Percentiles rank a stretch among this genome's conserved stretches.
These are phyloP conservation scores for Paedocypris micromegethes DNA, from an alignment of 2,797 vertebrate genomes.

Conservation along the genomic window DNA sequence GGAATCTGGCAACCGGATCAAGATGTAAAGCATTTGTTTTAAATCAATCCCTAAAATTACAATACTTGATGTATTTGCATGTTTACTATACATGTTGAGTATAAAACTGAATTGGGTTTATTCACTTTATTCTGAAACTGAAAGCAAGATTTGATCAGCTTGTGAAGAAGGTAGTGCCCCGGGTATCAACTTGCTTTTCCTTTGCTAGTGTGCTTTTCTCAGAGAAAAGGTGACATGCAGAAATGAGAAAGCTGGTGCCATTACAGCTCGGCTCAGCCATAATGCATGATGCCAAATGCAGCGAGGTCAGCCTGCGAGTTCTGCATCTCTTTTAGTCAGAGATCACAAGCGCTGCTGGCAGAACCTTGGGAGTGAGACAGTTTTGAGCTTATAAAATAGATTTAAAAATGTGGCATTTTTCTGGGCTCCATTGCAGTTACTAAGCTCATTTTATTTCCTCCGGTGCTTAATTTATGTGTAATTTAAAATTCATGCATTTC, in stretches of 20 bases:
- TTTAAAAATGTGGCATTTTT: no score
- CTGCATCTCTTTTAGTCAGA: constrained; percentile 46
- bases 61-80: no score
- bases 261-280: constrained; percentile 37
- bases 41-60: no score
- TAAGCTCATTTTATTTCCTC: constrained; percentile 27
- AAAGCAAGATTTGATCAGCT: no score
- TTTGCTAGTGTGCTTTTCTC: background rate
- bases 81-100: no score
- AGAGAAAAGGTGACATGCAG: background rate
- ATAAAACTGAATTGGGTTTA: no score
- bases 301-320: constrained; percentile 33
- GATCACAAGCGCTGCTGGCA: constrained; percentile 23
- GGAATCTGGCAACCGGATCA: no score
- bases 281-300: constrained; percentile 41
- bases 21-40: no score
- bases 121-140: no score
- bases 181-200: constrained; percentile 4
- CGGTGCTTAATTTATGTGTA: constrained; percentile 14
- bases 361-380: background rate
- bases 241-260: constrained; percentile 16
- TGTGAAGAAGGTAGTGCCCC: no score
- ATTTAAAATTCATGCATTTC: constrained; percentile 39
- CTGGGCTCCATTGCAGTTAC: constrained; percentile 30
- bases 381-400: no score